phyloP scores from a whole-genome alignment of 2,113 vertebrate species.

The Burhinus bistriatus region DNA sequence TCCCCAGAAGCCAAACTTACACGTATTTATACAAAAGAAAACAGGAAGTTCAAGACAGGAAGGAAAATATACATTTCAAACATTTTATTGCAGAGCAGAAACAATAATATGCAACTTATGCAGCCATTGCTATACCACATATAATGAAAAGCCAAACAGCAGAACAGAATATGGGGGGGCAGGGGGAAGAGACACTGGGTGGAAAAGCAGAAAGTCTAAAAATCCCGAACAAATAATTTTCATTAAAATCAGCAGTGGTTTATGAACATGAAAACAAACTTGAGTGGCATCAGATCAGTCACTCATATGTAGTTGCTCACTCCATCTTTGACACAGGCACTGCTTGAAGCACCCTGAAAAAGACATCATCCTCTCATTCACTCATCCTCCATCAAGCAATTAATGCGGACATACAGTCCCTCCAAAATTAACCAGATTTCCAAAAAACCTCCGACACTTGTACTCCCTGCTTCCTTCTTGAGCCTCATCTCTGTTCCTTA shows the following conservation, averaged over 20 bases:
- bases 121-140: neutral
- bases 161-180: neutral
- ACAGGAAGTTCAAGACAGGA: constrained; percentile 1
- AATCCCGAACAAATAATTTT: neutral
- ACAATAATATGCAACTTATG: neutral
- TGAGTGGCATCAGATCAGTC: neutral
- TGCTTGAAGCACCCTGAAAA: neutral
- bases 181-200: neutral
- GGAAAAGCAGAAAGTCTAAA: neutral
- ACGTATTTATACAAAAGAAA: neutral
- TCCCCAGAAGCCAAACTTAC: constrained; percentile 8
- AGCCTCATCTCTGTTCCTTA: neutral
- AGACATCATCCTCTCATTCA: neutral
- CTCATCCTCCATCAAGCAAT: neutral
- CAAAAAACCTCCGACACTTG: fast-evolving
- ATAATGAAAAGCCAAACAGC: neutral
- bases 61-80: constrained; percentile 32
- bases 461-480: fast-evolving
- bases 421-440: neutral
- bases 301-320: neutral
- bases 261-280: neutral
- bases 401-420: neutral
- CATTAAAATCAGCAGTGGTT: neutral
- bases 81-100: neutral
- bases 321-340: neutral